These are phyloP conservation scores for zebrafish (Danio rerio) DNA, from an alignment of 2,113 vertebrate genomes.

Conservation along the genomic window GRCz12tu NC_133188.1:7603501-7604000, in stretches of 20 bases:
- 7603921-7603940: constrained; percentile 26
- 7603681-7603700: background rate
- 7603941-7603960: constrained; percentile 18
- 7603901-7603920: constrained; percentile 17
- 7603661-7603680: too few relatives aligned
- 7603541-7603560: too few relatives aligned
- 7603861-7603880: background rate
- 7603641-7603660: too few relatives aligned
- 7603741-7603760: too few relatives aligned
- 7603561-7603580: too few relatives aligned
- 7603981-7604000: constrained; percentile 2
- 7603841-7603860: constrained; percentile 14
- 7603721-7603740: background rate
- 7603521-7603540: too few relatives aligned
- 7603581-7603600: too few relatives aligned
- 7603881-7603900: constrained; percentile 1
- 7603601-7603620: too few relatives aligned
- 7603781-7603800: background rate
- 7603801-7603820: too few relatives aligned
- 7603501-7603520: too few relatives aligned
- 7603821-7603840: background rate
- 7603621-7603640: too few relatives aligned
- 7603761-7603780: too few relatives aligned
- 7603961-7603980: background rate
- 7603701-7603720: background rate